Evolutionary conservation across 2,797 vertebrate species (phyloP).

Genomic region (Anguilla marmorata): DNA sequence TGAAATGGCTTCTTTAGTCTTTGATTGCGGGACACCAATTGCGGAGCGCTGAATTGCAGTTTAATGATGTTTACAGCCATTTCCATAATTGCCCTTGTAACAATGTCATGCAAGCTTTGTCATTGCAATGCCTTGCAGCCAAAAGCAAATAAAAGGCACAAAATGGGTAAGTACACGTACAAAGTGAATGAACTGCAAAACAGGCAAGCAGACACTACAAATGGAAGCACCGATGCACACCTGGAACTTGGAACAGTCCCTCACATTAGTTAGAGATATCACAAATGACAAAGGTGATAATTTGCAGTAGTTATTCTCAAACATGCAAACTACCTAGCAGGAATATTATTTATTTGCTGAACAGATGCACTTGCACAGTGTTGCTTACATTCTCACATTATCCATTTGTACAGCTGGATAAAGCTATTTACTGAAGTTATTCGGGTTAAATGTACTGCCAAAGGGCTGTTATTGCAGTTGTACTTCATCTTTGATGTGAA

Average conservation of each 20-base stretch:
- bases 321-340: background rate
- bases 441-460: background rate
- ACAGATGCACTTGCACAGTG: background rate
- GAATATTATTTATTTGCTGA: background rate
- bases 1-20: slow-evolving; percentile 5
- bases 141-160: background rate
- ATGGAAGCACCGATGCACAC: background rate
- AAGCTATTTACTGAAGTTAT: background rate
- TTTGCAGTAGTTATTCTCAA: background rate
- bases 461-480: background rate
- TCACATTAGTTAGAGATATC: background rate
- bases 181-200: background rate
- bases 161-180: background rate
- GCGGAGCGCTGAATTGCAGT: background rate
- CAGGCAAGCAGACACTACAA: background rate
- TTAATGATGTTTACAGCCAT: slow-evolving; percentile 10
- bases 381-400: background rate
- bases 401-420: background rate
- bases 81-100: slow-evolving; percentile 23
- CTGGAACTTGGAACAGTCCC: background rate
- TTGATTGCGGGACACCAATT: slow-evolving; percentile 18
- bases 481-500: background rate
- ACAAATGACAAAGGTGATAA: background rate
- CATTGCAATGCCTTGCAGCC: slow-evolving; percentile 2
- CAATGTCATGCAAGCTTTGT: slow-evolving; percentile 11